Conservation (phyloP, 2,888 invertebrate genomes). For the Chesias legatella region DNA sequence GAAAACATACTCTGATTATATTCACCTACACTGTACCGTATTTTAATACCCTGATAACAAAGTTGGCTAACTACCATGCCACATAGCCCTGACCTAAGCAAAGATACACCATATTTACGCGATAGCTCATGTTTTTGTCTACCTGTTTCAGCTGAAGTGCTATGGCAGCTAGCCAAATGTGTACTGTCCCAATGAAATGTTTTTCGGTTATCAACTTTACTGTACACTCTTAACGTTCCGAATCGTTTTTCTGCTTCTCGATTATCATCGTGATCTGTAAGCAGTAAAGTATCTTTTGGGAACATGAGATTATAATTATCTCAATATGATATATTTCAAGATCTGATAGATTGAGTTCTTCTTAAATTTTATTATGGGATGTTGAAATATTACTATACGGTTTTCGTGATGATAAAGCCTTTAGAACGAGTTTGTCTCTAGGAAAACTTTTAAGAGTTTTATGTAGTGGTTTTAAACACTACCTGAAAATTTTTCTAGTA, state of each 20-base stretch:
- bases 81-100: constrained; percentile 15
- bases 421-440: no score
- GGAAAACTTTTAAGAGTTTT: no score
- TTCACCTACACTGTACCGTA: no score
- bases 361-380: background rate
- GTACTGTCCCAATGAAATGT: constrained; percentile 8
- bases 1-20: no score
- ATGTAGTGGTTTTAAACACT: no score
- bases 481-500: no score
- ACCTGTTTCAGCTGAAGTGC: constrained; percentile 21
- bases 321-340: background rate
- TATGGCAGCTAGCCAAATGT: constrained; percentile 19
- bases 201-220: constrained; percentile 5
- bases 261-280: constrained; percentile 9
- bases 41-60: background rate
- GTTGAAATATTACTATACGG: no score
- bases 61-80: constrained; percentile 4
- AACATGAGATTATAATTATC: background rate
- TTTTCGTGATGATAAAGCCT: no score
- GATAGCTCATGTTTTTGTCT: constrained; percentile 17
- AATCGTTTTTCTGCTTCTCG: constrained; percentile 2
- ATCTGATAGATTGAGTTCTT: no score
- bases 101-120: constrained; percentile 12
- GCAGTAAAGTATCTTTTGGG: background rate
- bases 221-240: constrained; percentile 3